These are phyloP conservation scores for Alloscopus bannaensis DNA, from an alignment of 2,888 invertebrate species.

Conservation along the genomic window DNA sequence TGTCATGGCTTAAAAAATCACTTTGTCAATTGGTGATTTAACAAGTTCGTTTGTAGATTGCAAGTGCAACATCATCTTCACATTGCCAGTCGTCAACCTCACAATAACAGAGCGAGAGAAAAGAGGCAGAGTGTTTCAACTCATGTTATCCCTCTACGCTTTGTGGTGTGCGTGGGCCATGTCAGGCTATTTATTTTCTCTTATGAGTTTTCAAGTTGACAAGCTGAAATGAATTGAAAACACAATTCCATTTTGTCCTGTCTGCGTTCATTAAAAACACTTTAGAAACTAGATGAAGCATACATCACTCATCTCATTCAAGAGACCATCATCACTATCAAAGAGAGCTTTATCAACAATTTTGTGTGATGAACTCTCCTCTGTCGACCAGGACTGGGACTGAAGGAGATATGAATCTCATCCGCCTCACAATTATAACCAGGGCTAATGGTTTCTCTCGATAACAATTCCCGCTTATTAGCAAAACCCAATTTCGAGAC, in stretches of 20 bases:
- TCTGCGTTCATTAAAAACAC: not conserved
- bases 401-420: not conserved
- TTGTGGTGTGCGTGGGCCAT: no score
- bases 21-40: conserved; percentile 37
- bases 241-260: not conserved
- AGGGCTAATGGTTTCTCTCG: not conserved
- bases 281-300: not conserved
- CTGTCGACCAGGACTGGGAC: not conserved
- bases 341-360: not conserved
- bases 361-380: not conserved
- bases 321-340: not conserved
- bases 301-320: not conserved
- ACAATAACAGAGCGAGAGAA: not conserved
- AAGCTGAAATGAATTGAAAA: conserved; percentile 6
- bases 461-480: no score
- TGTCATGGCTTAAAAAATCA: not conserved
- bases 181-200: no score
- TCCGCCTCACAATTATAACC: not conserved
- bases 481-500: no score
- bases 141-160: no score
- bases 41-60: conserved; percentile 27
- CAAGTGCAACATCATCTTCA: not conserved
- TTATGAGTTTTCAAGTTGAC: no score
- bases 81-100: not conserved
- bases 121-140: no score